Base-by-base conservation (phyloP, 1,140 invertebrate genomes). In the Danaus plexippus region DNA sequence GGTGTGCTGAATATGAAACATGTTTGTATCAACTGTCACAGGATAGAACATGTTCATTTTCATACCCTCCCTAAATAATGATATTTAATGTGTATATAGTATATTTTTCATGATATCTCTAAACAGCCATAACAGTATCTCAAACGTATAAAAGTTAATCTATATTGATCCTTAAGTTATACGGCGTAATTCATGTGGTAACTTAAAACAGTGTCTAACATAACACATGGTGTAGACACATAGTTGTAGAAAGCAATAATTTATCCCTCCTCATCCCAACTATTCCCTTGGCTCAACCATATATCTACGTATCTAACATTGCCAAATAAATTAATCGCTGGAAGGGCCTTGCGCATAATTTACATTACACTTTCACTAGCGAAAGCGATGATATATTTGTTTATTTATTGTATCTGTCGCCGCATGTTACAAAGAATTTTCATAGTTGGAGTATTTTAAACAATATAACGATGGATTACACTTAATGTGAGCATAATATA, bases 211-310 rank as follows among this genome's bases (percentile, higher is more conserved):
- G 64, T 73, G 73, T 72, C 59, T 79, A 79, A 75, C 71, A 76
- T 77, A 84, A 84, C 82, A 85, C 73, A 85, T 84, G 82, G 79
- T 58, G 71, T 70, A 79, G 79, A 81, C 75, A 81, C 76, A 83
- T 86, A 86, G 79, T 86, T 81, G 71, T 76, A 84, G 80, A 84
- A 86, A 79, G 80, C 80, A 73, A 84, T 86, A 83, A 84, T 69
- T 86, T 83, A 84, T 84, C 70, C 76, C 72, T 75, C 67, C 77
- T 81, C 79, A 80, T 84, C 79, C 80, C 72, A 78, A 81, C 83
- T 84, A 86, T 83, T 84, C 83, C 80, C 83, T 82, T 64, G 80
- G 61, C 77, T 75, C 80, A 67, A 70, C 75, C 75, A 67, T 79
- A 77, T 63, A 75, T 72, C 69, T 75, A 75, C 75, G 77, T 85